A percentile compares a stretch with the other conserved stretches of the same genome.
Conservation (phyloP, 2,113 vertebrate genomes). For the Psittacus erithacus region DNA sequence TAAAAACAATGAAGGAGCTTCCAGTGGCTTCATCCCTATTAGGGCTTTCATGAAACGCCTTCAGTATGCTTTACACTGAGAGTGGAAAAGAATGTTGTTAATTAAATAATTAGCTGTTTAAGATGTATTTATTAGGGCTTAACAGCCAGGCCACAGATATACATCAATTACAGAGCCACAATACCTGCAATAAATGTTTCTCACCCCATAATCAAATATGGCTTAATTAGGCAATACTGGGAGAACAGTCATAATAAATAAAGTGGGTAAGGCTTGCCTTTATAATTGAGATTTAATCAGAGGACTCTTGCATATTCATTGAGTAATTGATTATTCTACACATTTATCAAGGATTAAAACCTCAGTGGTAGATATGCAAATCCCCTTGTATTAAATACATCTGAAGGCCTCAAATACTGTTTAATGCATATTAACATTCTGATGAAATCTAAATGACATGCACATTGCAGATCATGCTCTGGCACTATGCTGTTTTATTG, state of each 20-base stretch:
- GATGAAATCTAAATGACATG: slow-evolving; percentile 23
- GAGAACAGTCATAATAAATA: slow-evolving; percentile 65
- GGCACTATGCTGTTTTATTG: background rate
- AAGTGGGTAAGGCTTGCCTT: slow-evolving; percentile 44
- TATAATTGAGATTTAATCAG: slow-evolving; percentile 73
- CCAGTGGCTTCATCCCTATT: background rate
- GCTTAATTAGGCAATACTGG: slow-evolving; percentile 65
- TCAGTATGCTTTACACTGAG: background rate
- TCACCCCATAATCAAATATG: slow-evolving; percentile 58
- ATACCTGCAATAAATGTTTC: slow-evolving; percentile 66
- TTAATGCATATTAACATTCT: slow-evolving; percentile 48
- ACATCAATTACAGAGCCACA: slow-evolving; percentile 62
- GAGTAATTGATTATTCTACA: slow-evolving; percentile 68
- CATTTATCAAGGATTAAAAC: slow-evolving; percentile 70
- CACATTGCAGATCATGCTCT: background rate
- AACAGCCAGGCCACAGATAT: slow-evolving; percentile 55
- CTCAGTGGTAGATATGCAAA: slow-evolving; percentile 59
- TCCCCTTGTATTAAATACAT: slow-evolving; percentile 17
- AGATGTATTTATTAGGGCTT: slow-evolving; percentile 63
- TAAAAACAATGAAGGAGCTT: background rate
- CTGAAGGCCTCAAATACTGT: slow-evolving; percentile 30
- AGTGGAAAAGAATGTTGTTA: slow-evolving; percentile 21
- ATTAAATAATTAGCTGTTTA: slow-evolving; percentile 66
- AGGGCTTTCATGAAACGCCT: background rate
- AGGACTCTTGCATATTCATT: slow-evolving; percentile 44